Percentiles rank a stretch among this genome's conserved stretches.
These are phyloP conservation scores for Phenacoccus solenopsis DNA, from an alignment of 1,140 invertebrate genomes.

Conservation along the genomic window DNA sequence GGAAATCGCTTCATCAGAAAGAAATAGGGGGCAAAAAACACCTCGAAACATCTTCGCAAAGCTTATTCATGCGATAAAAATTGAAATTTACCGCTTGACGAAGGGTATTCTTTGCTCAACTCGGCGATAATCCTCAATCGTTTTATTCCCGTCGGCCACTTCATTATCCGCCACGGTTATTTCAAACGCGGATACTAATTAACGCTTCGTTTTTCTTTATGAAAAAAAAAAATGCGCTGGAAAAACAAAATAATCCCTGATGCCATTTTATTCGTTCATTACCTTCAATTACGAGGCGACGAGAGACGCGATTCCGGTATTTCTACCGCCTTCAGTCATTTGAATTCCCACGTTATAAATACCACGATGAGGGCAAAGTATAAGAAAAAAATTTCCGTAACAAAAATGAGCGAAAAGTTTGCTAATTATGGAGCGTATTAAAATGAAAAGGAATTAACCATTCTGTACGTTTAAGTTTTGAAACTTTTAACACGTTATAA, in stretches of 20 bases:
- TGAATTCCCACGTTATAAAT: not conserved
- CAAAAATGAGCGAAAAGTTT: not conserved
- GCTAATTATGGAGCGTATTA: not conserved
- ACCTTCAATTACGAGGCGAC: not conserved
- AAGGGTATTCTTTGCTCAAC: no score
- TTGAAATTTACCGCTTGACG: no score
- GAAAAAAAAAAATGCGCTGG: not conserved
- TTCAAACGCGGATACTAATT: not conserved
- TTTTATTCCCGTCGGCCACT: not conserved
- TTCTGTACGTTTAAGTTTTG: not conserved
- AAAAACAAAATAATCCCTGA: not conserved
- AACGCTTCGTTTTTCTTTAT: not conserved
- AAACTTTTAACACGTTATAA: not conserved
- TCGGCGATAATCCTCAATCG: not conserved
- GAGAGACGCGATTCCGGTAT: not conserved
- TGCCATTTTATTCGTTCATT: not conserved
- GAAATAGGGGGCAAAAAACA: no score
- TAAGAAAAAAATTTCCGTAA: not conserved
- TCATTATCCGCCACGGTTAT: no score
- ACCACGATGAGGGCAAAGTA: not conserved
- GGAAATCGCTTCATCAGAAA: no score
- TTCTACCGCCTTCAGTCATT: constrained; percentile 1
- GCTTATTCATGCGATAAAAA: no score
- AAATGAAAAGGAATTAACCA: constrained; percentile 2
- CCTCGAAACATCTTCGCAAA: no score